phyloP scores from a whole-genome alignment of 2,888 invertebrate species.

The Erpobdella octoculata region DNA sequence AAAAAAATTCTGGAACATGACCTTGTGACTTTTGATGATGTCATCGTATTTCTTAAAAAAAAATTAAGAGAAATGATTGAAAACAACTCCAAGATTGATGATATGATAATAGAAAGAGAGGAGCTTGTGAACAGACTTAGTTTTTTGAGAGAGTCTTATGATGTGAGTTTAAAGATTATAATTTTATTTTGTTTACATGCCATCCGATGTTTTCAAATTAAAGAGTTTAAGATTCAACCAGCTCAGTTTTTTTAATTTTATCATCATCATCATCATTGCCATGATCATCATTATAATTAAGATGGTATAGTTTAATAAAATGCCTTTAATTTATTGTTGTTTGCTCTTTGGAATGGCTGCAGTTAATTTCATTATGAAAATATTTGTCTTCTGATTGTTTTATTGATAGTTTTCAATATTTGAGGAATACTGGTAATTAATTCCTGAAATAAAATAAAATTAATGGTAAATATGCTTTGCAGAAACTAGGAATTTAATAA shows the following conservation, averaged over 20 bases:
- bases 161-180: background rate
- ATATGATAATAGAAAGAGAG: slow-evolving; percentile 5
- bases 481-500: no score
- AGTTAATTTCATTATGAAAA: no score
- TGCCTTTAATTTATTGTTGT: no score
- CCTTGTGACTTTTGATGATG: slow-evolving; percentile 5
- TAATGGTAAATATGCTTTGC: no score
- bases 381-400: no score
- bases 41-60: background rate
- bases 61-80: background rate
- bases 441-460: no score
- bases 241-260: background rate
- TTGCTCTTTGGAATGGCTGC: no score
- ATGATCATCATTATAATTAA: background rate
- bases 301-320: no score
- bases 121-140: background rate
- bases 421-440: no score
- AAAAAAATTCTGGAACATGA: slow-evolving; percentile 11
- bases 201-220: no score
- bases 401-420: no score
- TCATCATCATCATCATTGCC: background rate
- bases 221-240: no score
- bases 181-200: background rate
- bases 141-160: background rate
- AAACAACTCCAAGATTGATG: background rate